Percentiles rank a stretch among this genome's conserved stretches.
These are phyloP conservation scores for Drosophila murphyi DNA, from an alignment of 1,140 invertebrate genomes.

Conservation along the genomic window DNA sequence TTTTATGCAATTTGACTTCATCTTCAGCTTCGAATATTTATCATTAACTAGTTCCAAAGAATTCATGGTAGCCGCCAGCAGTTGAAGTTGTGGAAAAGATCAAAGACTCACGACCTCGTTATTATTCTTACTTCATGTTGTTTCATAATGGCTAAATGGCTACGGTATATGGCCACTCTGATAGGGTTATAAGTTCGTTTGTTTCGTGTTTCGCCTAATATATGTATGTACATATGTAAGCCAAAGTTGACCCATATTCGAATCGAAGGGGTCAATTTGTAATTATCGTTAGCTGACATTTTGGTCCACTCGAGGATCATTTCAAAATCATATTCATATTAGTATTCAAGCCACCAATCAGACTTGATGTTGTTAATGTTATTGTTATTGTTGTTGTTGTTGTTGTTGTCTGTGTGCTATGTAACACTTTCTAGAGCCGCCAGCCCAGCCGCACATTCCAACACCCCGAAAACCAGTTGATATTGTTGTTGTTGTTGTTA, in stretches of 20 bases:
- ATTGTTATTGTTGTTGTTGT: no score
- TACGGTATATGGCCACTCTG: neutral
- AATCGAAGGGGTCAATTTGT: conserved; percentile 18
- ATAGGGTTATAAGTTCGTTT: neutral
- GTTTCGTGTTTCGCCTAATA: conserved; percentile 1
- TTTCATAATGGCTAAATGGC: conserved; percentile 19
- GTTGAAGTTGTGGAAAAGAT: conserved; percentile 11
- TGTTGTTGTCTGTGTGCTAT: conserved; percentile 21
- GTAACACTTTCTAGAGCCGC: conserved; percentile 56
- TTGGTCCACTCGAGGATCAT: conserved; percentile 13
- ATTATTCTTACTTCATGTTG: conserved; percentile 24
- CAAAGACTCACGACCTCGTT: conserved; percentile 15
- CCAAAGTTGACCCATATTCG: conserved; percentile 22
- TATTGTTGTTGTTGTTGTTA: conserved; percentile 10
- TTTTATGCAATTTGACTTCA: neutral
- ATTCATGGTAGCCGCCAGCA: conserved; percentile 7
- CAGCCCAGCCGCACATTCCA: conserved; percentile 40
- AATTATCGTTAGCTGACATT: conserved; percentile 1
- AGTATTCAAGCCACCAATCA: conserved; percentile 23
- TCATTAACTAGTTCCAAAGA: conserved; percentile 2
- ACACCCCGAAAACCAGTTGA: conserved; percentile 52
- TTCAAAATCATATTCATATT: conserved; percentile 26
- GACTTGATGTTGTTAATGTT: neutral
- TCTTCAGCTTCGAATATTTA: conserved; percentile 7
- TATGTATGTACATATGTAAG: neutral